Base-by-base conservation (phyloP, 1,140 invertebrate species). In the Drosophila jambulina region DNA sequence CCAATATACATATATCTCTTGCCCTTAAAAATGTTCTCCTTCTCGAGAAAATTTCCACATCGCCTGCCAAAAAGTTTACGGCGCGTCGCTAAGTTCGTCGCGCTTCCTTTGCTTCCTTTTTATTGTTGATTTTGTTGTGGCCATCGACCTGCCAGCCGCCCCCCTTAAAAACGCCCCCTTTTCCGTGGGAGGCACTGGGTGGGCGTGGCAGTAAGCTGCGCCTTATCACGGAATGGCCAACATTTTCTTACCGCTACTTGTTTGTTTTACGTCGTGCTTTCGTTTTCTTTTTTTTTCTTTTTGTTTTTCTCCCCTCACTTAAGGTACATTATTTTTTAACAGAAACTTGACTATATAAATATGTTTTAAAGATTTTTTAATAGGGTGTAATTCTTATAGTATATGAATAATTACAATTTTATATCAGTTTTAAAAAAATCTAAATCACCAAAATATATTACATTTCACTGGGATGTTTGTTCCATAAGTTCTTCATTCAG, bases 41-140 rank as follows among this genome's bases (percentile, higher is more conserved):
- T 1, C 17, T 13, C 4, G 9, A 2, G 21, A 25, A 21, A 72
- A 36, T 53, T 54, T 36, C 32, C 51, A 69, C 38, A 25, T 51
- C 62, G 78, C 58, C 78, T 82, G 80, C 80, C 80, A 80, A 87
- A 56, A 87, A 87, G 83, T 87, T 87, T 87, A 87, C 80, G 80
- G 80, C 76, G 72, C 80, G 76, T 82, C 75, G 83, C 67, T 64
- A 78, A 77, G 23, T 68, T 78, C 56, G 74, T 78, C 75, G 74
- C 75, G 58, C 75, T 87, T 86, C 76, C 79, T 60, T 77, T 76
- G 59, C 59, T 77, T 48, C 23, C 46, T 27, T 48, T 59, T 49
- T 58, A 58, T 76, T 77, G 60, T 70, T 81, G 65, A 70, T 70
- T 70, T 45, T 62, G 58, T 51, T 63, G 53, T 78, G 74, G 74